Base-by-base conservation (phyloP, 2,113 vertebrate genomes). In the Lepus timidus region DNA sequence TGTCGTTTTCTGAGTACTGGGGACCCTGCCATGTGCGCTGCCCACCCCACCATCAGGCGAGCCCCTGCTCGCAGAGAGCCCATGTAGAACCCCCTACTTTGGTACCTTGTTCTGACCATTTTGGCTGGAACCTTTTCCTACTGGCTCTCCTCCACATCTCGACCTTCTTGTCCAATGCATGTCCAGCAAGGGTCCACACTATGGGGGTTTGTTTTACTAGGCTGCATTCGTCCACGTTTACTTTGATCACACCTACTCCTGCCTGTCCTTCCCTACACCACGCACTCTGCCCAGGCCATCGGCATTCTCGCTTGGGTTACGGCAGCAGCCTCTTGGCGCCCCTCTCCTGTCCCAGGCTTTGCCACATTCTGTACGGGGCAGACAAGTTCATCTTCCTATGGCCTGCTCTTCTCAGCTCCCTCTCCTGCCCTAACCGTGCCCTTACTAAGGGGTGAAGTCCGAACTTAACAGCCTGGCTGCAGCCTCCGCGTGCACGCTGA, bases 171-270 rank as follows among this genome's bases (percentile, higher is more conserved):
- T 84, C 67, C 87, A 80, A 84, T 87, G 22, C 62, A 19, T 87
- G 51, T 44, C 49, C 36, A 78, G 36, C 13, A 85, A 86, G 65
- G 33, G 64, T 64, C 78, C 31, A 76, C 17, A 58, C 4, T 52
- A n/a, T 82, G 64, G 64, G 31, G 52, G 65, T 86, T 93, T 90
- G 82, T 84, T 88, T 83, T 85, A 86, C 70, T 75, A n/a, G 52
- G 31, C 76, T 84, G n/a, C 39, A 51, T 61, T 91, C 55, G 44
- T 33, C 14, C 13, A 17, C 39, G 23, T 92, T 89, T 95, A 33
- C 3, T 79, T 76, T 83, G 51, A 62, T 76, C 67, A 6, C 13
- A 67, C 67, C 71, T 95, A 4, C 82, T 83, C 76, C 39, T 67
- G 51, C 64, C 84, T 93, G 17, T 91, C 17, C n/a, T 85, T 71